Evolutionary conservation across 2,113 vertebrate species (phyloP), one percentile per base, ranked within the genome.

Genomic region (Galeopterus variegatus): DNA sequence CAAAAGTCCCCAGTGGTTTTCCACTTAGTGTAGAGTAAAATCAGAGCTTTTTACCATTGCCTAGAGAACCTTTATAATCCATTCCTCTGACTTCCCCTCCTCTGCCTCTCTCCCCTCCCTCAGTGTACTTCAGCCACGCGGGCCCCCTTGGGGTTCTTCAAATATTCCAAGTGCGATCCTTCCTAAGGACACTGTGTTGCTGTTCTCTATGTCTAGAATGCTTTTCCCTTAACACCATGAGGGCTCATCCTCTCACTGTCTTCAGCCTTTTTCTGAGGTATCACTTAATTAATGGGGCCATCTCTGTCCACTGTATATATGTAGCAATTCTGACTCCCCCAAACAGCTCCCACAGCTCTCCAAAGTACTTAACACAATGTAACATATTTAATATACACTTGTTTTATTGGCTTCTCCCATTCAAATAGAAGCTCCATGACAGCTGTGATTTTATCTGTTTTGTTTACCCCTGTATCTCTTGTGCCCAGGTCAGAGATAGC

Each of bases 101-200:
- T 31, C 9, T 52, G 2, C n/a, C 2, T 58, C 4, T 83, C 56
- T 41, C 45, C 12, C 9, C 12, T 60, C 5, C 13, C 17, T 18
- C 60, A 28, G 10, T 54, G 8, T 41, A 14, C 62, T 41, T 79
- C 72, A 72, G 33, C 26, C 54, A 28, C 0, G 0, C 7, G 24
- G 4, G 0, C 0, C 8, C 6, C 31, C 10, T 8, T 50, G 23
- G 24, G 8, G 33, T 33, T 67, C 79, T 67, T 80, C 18, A 81
- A 21, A 24, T 8, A 19, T 21, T 3, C 6, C 4, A 26, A 31
- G 1, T 1, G 18, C 0, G 0, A 18, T 26, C 17, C 26, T 88
- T 82, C 24, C 31, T 50, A 23, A 54, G 48, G 6, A 8, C 28
- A 89, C 33, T 76, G 2, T 52, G 26, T 17, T 73, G 23, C 24